A percentile compares a stretch with the other conserved stretches of the same genome.
These are phyloP conservation scores for Cataglyphis livida DNA, from an alignment of 2,888 invertebrate species.

Conservation along the genomic window DNA sequence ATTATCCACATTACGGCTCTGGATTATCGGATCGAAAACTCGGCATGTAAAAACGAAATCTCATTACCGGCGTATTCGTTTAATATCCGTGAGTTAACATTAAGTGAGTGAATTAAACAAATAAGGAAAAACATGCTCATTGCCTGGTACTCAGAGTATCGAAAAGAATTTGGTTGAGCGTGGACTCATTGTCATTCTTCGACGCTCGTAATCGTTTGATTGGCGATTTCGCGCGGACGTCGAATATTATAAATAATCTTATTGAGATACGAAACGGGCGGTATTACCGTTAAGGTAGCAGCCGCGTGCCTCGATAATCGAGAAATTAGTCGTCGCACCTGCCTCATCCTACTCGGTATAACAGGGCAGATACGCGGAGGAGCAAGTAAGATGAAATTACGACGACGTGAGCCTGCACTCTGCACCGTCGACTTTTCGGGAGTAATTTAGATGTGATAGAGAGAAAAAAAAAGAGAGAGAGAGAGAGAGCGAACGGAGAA, in stretches of 20 bases:
- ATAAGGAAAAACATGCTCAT: background rate
- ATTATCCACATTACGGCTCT: background rate
- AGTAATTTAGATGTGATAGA: constrained; percentile 68
- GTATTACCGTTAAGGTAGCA: constrained; percentile 56
- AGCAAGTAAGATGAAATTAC: constrained; percentile 44
- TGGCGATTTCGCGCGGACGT: constrained; percentile 23
- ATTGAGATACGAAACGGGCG: constrained; percentile 47
- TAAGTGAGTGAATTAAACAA: constrained; percentile 42
- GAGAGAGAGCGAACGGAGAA: no score
- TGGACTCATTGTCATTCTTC: no score
- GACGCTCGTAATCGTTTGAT: no score
- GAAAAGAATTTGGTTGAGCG: background rate
- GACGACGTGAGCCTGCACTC: constrained; percentile 51
- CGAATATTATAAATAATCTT: constrained; percentile 59
- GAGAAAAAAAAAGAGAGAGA: background rate
- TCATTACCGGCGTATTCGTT: constrained; percentile 36
- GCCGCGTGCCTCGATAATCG: constrained; percentile 70
- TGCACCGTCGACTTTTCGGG: constrained; percentile 31
- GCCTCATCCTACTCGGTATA: constrained; percentile 38
- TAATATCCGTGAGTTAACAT: constrained; percentile 22
- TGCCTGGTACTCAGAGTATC: background rate
- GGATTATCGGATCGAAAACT: background rate
- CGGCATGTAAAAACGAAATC: constrained; percentile 22
- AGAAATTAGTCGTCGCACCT: constrained; percentile 74
- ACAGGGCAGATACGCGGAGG: constrained; percentile 18